Conservation (phyloP, 2,113 vertebrate genomes). For the Ochotona princeps region DNA sequence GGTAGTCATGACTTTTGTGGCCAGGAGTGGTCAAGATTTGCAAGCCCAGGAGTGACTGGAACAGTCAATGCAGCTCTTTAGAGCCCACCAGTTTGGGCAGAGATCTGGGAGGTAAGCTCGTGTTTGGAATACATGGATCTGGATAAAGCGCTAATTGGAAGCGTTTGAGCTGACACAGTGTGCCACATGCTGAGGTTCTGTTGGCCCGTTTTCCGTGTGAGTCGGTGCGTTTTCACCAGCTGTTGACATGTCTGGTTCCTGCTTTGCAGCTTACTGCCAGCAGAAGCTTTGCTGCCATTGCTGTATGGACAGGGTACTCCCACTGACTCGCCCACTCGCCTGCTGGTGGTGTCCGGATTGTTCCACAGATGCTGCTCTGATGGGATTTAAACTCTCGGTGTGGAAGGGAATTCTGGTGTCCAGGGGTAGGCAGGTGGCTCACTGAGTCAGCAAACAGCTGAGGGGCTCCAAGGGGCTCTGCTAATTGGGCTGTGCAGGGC, state of each 20-base stretch:
- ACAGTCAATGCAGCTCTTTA: background rate
- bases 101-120: background rate
- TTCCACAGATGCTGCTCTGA: background rate
- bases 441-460: background rate
- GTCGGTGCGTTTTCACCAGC: background rate
- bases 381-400: background rate
- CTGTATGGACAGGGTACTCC: background rate
- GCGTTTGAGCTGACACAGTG: background rate
- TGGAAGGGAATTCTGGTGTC: background rate
- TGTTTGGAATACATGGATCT: background rate
- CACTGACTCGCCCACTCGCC: background rate
- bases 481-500: background rate
- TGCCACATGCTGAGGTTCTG: background rate
- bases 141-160: background rate
- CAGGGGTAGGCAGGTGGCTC: background rate
- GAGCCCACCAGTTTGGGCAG: background rate
- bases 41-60: background rate
- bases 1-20: background rate
- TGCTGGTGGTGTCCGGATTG: background rate
- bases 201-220: background rate
- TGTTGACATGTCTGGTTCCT: background rate
- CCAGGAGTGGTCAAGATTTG: background rate
- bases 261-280: background rate
- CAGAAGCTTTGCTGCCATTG: background rate
- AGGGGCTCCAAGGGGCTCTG: background rate